These are phyloP conservation scores for Gallinago stenura DNA, from an alignment of 2,797 vertebrate genomes.

Conservation along the genomic window DNA sequence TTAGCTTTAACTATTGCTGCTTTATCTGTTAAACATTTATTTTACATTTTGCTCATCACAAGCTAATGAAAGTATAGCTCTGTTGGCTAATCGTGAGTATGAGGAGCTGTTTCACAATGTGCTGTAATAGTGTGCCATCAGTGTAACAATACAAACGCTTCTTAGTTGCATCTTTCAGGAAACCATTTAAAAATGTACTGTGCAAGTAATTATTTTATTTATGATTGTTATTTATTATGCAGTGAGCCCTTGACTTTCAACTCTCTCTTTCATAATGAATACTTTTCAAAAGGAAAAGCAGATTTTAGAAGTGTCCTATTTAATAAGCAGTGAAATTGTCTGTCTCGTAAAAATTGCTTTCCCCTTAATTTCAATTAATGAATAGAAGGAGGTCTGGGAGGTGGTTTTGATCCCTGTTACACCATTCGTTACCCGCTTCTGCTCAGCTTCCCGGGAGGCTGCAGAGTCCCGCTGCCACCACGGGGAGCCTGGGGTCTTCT, in stretches of 20 bases:
- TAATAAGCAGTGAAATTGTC: neutral
- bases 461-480: rapidly evolving
- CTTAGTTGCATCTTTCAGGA: neutral
- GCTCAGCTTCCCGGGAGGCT: neutral
- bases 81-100: neutral
- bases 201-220: neutral
- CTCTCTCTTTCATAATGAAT: neutral
- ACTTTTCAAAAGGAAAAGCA: neutral
- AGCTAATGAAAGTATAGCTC: neutral
- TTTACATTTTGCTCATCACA: neutral
- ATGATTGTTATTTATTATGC: neutral
- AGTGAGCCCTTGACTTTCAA: neutral
- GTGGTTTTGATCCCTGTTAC: neutral
- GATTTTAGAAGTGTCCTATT: neutral
- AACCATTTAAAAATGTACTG: neutral
- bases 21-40: neutral
- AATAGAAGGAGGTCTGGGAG: neutral
- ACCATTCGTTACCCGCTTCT: neutral
- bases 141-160: neutral
- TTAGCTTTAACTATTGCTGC: neutral
- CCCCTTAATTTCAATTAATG: neutral
- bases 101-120: neutral
- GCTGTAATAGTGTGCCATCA: neutral
- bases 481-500: neutral
- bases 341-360: neutral